A percentile compares a stretch with the other conserved stretches of the same genome.
These are phyloP conservation scores for Agriotes lineatus DNA, from an alignment of 2,888 invertebrate genomes.

Conservation along the genomic window DNA sequence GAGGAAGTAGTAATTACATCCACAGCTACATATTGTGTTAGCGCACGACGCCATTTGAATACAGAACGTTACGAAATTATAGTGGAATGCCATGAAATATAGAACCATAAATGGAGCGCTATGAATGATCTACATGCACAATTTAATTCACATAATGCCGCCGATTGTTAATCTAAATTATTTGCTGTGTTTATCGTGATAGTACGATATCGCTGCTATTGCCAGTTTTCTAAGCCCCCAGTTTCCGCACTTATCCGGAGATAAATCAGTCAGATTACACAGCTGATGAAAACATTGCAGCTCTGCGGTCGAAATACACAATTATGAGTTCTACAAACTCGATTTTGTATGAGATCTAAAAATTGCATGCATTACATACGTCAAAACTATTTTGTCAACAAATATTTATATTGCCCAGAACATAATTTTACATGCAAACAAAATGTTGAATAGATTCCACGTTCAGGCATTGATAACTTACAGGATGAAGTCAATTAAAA, in stretches of 20 bases:
- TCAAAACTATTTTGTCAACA: too few species aligned
- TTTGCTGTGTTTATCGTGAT: slow-evolving; percentile 31
- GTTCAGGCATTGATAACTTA: too few species aligned
- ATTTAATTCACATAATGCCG: slow-evolving; percentile 39
- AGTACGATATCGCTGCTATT: slow-evolving; percentile 4
- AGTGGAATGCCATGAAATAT: slow-evolving; percentile 43
- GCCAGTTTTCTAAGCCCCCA: slow-evolving; percentile 5
- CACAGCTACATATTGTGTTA: slow-evolving; percentile 41
- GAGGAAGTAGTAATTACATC: slow-evolving; percentile 43
- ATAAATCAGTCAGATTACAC: background rate
- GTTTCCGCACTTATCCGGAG: background rate
- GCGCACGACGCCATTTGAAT: slow-evolving; percentile 45
- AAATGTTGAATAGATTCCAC: too few species aligned
- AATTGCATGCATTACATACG: too few species aligned
- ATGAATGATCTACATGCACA: slow-evolving; percentile 43
- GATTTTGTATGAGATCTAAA: too few species aligned
- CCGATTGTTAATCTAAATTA: slow-evolving; percentile 34
- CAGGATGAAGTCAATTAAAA: too few species aligned
- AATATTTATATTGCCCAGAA: too few species aligned
- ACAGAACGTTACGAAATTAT: slow-evolving; percentile 45
- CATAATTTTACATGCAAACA: too few species aligned
- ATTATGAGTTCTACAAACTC: too few species aligned
- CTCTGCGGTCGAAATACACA: too few species aligned
- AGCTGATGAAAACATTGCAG: too few species aligned
- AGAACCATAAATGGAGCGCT: slow-evolving; percentile 40